These are phyloP conservation scores for Actias luna DNA, from an alignment of 2,888 invertebrate species.

Conservation along the genomic window DNA sequence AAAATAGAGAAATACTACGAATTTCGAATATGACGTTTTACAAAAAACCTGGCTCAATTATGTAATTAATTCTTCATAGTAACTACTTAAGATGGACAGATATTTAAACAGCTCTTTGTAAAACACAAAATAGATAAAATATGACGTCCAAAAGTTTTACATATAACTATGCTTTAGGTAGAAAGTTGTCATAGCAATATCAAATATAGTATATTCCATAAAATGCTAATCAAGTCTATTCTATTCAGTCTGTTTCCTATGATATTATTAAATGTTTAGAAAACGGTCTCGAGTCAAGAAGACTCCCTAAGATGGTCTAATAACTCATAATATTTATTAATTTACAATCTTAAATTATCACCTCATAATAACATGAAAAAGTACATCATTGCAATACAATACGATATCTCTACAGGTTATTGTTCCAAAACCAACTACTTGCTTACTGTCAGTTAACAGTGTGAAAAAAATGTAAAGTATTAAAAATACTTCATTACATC, in stretches of 20 bases:
- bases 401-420: neutral
- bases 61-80: no score
- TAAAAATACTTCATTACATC: conserved; percentile 74
- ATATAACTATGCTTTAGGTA: no score
- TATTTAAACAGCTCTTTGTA: no score
- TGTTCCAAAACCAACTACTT: conserved; percentile 32
- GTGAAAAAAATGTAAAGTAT: conserved; percentile 67
- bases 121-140: no score
- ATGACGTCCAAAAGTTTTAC: no score
- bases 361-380: neutral
- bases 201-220: neutral
- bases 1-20: no score
- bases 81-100: no score
- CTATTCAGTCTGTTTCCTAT: neutral
- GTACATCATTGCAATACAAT: neutral
- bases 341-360: neutral
- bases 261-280: neutral
- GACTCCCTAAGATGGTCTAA: neutral
- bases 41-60: no score
- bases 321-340: neutral
- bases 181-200: neutral
- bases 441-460: conserved; percentile 59
- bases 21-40: no score
- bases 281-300: neutral
- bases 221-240: no score